Evolutionary conservation across 1,140 invertebrate genomes (phyloP), one percentile per base, ranked within the genome.

Genomic region (Adoxophyes honmai): DNA sequence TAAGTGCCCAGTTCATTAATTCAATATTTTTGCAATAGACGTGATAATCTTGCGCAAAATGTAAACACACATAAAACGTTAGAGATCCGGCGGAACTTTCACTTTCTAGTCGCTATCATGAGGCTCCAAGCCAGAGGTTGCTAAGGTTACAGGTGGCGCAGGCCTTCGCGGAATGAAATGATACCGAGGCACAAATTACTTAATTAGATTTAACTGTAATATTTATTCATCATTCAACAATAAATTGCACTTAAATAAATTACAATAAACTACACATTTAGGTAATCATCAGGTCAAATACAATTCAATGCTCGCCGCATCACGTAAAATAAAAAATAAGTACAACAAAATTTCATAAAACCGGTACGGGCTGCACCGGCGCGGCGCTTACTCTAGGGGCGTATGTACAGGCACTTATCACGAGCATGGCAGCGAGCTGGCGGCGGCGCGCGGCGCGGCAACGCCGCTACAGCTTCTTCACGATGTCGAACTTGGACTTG

Each of bases 401-500:
- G 39, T 37, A 55, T 36, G 56, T 59, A 44, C 35, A 67, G 51
- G 61, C 63, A 64, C 60, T 59, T 60, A 57, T 60, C 57, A 54
- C 11, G 42, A 48, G 13, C 42, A 48, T 48, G 55, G 38, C 55
- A 44, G 60, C 58, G 36, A n/a, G n/a, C n/a, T n/a, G n/a, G n/a
- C n/a, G n/a, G n/a, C 54, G 52, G 34, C 36, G 61, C 57, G 62
- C 42, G 60, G 52, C 52, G 21, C 62, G 62, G 62, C 62, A 65
- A 65, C 60, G 37, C 28, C 55, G 59, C 91, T 81, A 86, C 68
- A 86, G 78, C 89, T 97, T 96, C 84, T 98, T 96, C 62, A 98
- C 95, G 75, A 97, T 97, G 77, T 97, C 95, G 77, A 96, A 96
- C 90, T 97, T 98, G 90, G 96, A 95, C 81, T 95, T 95, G 72